These are phyloP conservation scores for Itoplectis maculator DNA, from an alignment of 2,888 invertebrate genomes.

Conservation along the genomic window DNA sequence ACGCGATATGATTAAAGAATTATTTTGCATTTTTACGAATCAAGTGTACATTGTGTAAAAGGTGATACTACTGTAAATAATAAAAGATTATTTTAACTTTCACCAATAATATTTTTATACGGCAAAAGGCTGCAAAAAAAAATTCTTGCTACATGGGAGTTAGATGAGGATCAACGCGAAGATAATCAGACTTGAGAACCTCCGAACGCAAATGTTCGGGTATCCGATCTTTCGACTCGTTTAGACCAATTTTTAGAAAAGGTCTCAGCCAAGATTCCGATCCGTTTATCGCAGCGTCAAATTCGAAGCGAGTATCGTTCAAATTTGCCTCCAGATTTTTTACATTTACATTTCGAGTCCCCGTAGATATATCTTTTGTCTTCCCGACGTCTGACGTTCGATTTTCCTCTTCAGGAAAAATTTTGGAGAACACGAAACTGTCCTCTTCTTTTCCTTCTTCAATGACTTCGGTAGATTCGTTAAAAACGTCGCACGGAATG, in stretches of 20 bases:
- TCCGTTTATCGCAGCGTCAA: conserved; percentile 32
- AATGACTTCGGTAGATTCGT: conserved; percentile 10
- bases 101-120: conserved; percentile 48
- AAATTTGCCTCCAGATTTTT: too few relatives aligned
- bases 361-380: conserved; percentile 1
- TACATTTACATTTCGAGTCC: not conserved
- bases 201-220: conserved; percentile 64
- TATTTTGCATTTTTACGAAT: conserved; percentile 46
- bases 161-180: conserved; percentile 70
- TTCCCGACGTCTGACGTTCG: not conserved
- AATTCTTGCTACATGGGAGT: conserved; percentile 60
- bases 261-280: conserved; percentile 28
- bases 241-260: conserved; percentile 69
- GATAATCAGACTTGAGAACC: conserved; percentile 74
- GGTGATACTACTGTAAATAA: conserved; percentile 75
- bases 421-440: conserved; percentile 27
- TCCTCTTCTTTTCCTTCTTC: not conserved
- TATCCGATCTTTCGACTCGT: conserved; percentile 55
- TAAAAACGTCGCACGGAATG: conserved; percentile 39
- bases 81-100: conserved; percentile 74
- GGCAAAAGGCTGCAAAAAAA: not conserved
- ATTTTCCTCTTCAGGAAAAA: conserved; percentile 6
- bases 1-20: conserved; percentile 39
- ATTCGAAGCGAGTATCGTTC: too few relatives aligned
- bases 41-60: conserved; percentile 76